Percentiles rank a stretch among this genome's conserved stretches.
These are phyloP conservation scores for Sebastes fasciatus DNA, from an alignment of 2,113 vertebrate genomes.

Conservation along the genomic window DNA sequence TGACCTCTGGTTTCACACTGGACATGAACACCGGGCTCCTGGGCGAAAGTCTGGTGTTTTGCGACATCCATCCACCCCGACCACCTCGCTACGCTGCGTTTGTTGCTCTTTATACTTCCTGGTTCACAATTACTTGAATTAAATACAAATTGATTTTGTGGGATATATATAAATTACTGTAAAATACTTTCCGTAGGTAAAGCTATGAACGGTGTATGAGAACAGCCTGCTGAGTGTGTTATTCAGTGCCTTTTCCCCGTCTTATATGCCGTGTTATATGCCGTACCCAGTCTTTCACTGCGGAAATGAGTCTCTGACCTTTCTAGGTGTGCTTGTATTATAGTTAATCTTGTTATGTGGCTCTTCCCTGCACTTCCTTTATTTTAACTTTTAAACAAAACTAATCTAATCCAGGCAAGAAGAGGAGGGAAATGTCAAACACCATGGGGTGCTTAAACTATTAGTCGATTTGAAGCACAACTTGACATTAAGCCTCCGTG, in stretches of 20 bases:
- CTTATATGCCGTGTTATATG: not conserved
- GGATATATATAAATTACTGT: no score
- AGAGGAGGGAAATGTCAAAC: constrained; percentile 33
- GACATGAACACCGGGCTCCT: no score
- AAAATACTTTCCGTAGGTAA: no score
- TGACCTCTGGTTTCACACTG: no score
- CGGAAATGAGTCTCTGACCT: constrained; percentile 22
- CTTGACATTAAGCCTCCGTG: constrained; percentile 33
- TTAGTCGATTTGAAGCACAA: not conserved
- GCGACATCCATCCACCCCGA: no score
- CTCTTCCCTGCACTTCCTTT: not conserved
- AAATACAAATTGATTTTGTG: no score
- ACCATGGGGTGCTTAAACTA: constrained; percentile 12
- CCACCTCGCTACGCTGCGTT: no score
- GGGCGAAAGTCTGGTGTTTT: no score
- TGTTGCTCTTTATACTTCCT: no score
- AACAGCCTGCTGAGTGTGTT: not conserved
- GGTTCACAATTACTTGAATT: no score
- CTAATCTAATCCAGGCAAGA: constrained; percentile 20
- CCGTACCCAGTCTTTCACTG: not conserved
- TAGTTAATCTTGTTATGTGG: constrained; percentile 12
- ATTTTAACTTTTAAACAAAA: constrained; percentile 29
- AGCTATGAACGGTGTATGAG: no score
- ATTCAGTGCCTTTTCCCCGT: not conserved
- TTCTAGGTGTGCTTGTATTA: not conserved